Evolutionary conservation across 2,113 vertebrate species (phyloP).

Genomic region (Porphyrio hochstetteri): DNA sequence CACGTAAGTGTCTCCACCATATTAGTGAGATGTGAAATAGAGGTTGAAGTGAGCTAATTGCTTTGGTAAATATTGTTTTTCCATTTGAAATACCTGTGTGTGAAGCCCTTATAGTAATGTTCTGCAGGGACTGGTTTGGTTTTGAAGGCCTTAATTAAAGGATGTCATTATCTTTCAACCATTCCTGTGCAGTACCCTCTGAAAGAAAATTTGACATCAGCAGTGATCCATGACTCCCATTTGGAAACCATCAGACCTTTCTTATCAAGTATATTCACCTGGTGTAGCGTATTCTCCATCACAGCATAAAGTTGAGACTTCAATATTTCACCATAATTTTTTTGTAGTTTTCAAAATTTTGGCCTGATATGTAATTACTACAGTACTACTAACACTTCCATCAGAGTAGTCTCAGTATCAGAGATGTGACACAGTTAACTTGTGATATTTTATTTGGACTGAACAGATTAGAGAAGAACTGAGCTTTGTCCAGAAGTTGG

Average conservation of each 20-base stretch:
- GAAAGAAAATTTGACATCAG: neutral
- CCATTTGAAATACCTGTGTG: neutral
- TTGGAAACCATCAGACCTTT: neutral
- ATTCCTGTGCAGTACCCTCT: neutral
- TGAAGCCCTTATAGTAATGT: neutral
- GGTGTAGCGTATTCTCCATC: neutral
- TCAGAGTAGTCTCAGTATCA: neutral
- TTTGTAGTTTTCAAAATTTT: neutral
- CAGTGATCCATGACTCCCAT: neutral
- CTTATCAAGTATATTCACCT: neutral
- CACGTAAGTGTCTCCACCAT: constrained; percentile 64
- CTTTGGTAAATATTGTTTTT: neutral
- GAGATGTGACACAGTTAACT: neutral
- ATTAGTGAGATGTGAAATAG: neutral
- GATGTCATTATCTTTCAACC: neutral
- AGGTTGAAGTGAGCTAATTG: neutral
- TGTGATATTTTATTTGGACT: neutral
- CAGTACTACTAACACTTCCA: neutral
- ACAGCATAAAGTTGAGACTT: neutral
- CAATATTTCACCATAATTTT: neutral
- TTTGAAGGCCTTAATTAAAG: neutral
- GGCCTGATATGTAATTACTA: neutral
- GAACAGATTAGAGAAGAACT: constrained; percentile 76
- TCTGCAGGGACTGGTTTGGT: neutral
- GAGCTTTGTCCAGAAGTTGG: constrained; percentile 50